phyloP scores from a whole-genome alignment of 2,888 invertebrate species.

The Spisula subtruncata region DNA sequence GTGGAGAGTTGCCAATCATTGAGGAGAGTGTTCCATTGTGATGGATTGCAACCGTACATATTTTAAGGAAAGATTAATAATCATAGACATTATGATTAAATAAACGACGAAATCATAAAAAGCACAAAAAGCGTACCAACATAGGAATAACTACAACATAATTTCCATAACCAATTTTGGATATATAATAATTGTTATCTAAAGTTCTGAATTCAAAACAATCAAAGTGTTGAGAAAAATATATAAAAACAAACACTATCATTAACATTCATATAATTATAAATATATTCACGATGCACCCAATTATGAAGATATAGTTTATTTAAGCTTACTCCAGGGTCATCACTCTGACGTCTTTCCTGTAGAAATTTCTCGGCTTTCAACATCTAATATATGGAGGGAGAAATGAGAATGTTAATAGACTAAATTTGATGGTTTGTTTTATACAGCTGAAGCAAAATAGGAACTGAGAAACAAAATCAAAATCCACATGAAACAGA shows the following conservation, averaged over 20 bases:
- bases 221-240: not conserved
- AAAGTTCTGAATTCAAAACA: not conserved
- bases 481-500: not conserved
- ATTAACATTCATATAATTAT: not conserved
- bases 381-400: constrained; percentile 55
- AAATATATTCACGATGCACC: not conserved
- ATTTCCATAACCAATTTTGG: not conserved
- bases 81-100: no score
- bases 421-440: not conserved
- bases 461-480: not conserved
- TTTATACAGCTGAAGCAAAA: not conserved
- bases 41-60: no score
- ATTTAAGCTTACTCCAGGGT: constrained; percentile 59
- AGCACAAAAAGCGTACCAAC: not conserved
- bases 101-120: no score
- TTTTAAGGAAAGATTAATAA: no score
- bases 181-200: no score
- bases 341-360: constrained; percentile 46
- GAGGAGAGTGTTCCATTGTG: no score
- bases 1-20: no score
- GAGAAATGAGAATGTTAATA: constrained; percentile 13
- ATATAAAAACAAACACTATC: not conserved
- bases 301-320: not conserved
- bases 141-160: not conserved
- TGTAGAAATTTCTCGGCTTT: constrained; percentile 70